Evolutionary conservation across 2,113 vertebrate species (phyloP).

Genomic region (Pygoscelis antarcticus): DNA sequence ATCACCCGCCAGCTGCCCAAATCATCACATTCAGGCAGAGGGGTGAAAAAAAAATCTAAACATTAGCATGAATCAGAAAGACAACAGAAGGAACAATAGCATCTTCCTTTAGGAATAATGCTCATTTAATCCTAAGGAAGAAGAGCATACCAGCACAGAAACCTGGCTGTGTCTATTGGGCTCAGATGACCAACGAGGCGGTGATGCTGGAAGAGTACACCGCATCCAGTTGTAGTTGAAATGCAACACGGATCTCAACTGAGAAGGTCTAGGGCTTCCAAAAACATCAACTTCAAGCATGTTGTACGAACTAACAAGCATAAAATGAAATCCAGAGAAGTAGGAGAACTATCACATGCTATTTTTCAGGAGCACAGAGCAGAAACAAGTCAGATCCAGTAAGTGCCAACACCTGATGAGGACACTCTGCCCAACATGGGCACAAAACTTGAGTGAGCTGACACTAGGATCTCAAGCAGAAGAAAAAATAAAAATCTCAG

Average conservation of each 20-base stretch:
- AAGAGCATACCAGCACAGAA: background rate
- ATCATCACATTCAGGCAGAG: background rate
- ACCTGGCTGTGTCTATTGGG: background rate
- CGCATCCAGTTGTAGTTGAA: rapidly evolving
- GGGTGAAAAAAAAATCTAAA: background rate
- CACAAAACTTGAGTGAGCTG: background rate
- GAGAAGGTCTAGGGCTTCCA: background rate
- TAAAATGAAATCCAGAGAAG: background rate
- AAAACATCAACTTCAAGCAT: background rate
- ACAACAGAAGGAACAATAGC: background rate
- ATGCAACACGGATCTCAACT: background rate
- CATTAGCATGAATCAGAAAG: background rate
- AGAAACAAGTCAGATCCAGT: background rate
- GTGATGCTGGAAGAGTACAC: background rate
- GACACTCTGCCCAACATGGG: background rate
- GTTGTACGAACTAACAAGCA: background rate
- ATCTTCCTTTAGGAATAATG: background rate
- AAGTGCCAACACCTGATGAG: background rate
- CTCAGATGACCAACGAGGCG: rapidly evolving
- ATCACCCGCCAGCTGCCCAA: background rate
- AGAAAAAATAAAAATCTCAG: background rate
- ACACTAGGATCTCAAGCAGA: background rate
- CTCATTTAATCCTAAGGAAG: background rate
- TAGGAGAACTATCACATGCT: background rate
- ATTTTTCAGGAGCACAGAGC: background rate